Base-by-base conservation (phyloP, 2,888 invertebrate species). In the Patella depressa region DNA sequence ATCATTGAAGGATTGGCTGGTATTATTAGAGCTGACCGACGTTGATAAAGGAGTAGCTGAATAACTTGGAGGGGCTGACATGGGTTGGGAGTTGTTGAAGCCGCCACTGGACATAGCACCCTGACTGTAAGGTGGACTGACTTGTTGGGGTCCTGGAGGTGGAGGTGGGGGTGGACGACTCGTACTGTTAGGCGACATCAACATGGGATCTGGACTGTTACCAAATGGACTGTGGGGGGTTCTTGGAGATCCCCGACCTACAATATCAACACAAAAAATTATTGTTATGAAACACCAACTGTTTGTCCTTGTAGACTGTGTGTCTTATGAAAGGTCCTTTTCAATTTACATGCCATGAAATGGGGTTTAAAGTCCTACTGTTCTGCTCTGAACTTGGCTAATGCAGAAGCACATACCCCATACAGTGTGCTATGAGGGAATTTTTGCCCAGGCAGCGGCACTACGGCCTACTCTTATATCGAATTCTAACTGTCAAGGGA, bases 221-320 rank as follows among this genome's bases (percentile, higher is more conserved):
- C 85, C 86, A 79, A 84, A 89, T 14, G 88, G 88, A 77, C 88
- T 88, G 77, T 88, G 88, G n/a, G 88, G 85, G 3, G 85, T 84
- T 29, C 88, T 78, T 5, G 89, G 89, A 9, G 87, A 88, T 5
- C 87, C 87, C 55, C 86, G 85, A 79, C 88, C 88, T 89, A 80
- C 5, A 81, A 73, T 24, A 3, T 65, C 45, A 45, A 45, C 45
- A 45, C 7, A 9, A 45, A 45, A 45, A 9, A 45, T 45, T 45
- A 45, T 9, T 45, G 24, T 24, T 24, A 29, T 2, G 29, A 29
- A 29, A 29, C 29, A 29, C 29, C 29, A 29, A 29, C 29, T 29
- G 29, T 29, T 29, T 29, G 29, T 34, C 34, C 4, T 45, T 45
- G 9, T 45, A 45, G 45, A 9, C 45, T 45, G 7, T 45, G 45